These are phyloP conservation scores for Chaetorhynchus papuensis DNA, from an alignment of 2,113 vertebrate genomes.

Conservation along the genomic window DNA sequence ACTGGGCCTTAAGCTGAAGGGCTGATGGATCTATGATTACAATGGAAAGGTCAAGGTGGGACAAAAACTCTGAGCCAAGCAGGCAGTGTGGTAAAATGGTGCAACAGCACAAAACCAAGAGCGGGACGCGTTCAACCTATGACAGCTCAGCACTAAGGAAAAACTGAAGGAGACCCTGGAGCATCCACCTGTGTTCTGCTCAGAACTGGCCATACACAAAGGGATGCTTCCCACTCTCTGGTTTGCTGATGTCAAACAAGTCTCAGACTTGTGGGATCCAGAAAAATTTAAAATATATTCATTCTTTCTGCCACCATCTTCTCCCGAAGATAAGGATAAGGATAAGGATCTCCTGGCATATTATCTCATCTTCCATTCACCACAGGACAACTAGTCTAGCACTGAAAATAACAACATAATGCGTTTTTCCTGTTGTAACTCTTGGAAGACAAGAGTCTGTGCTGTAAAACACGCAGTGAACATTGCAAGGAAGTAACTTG, in stretches of 20 bases:
- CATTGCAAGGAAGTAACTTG: neutral
- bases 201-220: neutral
- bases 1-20: neutral
- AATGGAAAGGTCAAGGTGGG: neutral
- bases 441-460: neutral
- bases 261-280: neutral
- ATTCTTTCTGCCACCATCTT: neutral
- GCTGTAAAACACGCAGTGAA: neutral
- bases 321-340: neutral
- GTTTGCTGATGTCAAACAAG: neutral
- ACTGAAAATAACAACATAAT: neutral
- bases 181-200: neutral
- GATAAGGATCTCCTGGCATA: neutral
- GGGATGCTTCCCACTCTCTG: neutral
- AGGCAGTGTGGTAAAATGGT: neutral
- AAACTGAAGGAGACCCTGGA: neutral
- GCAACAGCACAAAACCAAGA: neutral
- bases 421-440: neutral
- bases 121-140: neutral
- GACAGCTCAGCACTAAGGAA: neutral
- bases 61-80: neutral
- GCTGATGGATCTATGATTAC: neutral
- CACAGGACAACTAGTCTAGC: neutral
- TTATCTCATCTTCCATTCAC: neutral
- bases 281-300: neutral